Percentiles rank a stretch among this genome's conserved stretches.
Evolutionary conservation across 2,888 invertebrate species (phyloP).

Genomic region (Dasysyrphus albostriatus): DNA sequence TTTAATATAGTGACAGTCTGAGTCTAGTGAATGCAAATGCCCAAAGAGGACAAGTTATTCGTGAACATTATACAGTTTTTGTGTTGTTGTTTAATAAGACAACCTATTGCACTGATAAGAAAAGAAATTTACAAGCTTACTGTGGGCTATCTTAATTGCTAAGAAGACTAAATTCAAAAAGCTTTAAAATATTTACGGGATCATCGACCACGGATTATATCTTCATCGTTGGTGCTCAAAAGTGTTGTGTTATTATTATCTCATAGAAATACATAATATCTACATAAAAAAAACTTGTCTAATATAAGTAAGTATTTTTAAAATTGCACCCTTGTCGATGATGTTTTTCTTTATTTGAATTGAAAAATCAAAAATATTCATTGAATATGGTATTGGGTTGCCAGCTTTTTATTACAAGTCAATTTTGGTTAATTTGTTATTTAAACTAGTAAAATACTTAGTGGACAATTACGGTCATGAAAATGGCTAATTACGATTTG

Average conservation of each 20-base stretch:
- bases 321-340: not conserved
- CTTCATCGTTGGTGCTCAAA: too few relatives aligned
- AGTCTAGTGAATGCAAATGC: constrained; percentile 3
- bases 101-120: not conserved
- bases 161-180: not conserved
- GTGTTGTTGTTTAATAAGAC: not conserved
- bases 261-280: not conserved
- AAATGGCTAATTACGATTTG: too few relatives aligned
- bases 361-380: too few relatives aligned
- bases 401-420: too few relatives aligned
- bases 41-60: not conserved
- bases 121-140: not conserved
- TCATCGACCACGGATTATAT: too few relatives aligned
- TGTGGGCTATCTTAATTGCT: not conserved
- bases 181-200: too few relatives aligned
- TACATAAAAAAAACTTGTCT: not conserved
- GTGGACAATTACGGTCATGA: too few relatives aligned
- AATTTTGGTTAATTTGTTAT: too few relatives aligned
- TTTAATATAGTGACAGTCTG: not conserved
- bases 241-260: not conserved
- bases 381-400: too few relatives aligned
- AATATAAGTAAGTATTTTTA: too few relatives aligned
- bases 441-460: too few relatives aligned
- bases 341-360: not conserved
- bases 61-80: not conserved